These are phyloP conservation scores for Schizothorax lantsangensis DNA, from an alignment of 2,797 vertebrate species.

Conservation along the genomic window DNA sequence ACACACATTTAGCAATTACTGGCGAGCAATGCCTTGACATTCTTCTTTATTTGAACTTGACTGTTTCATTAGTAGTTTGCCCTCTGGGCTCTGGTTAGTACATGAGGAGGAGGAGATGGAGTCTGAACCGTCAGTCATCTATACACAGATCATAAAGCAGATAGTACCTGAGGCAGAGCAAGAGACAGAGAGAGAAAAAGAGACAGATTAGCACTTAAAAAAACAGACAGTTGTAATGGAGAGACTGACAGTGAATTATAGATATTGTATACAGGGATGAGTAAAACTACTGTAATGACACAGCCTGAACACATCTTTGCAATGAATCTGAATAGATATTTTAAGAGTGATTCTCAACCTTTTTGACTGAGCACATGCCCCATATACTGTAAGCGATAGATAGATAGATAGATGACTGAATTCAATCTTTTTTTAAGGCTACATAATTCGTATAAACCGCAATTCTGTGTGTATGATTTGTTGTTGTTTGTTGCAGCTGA, in stretches of 20 bases:
- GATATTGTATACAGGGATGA: background rate
- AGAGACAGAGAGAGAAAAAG: background rate
- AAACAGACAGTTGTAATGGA: background rate
- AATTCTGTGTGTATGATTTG: too few relatives aligned
- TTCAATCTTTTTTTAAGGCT: too few relatives aligned
- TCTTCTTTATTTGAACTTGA: constrained; percentile 44
- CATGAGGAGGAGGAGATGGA: constrained; percentile 27
- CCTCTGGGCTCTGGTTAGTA: constrained; percentile 39
- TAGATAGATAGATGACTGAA: too few relatives aligned
- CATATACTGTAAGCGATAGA: too few relatives aligned
- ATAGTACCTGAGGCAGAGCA: constrained; percentile 9
- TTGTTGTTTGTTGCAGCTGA: too few relatives aligned
- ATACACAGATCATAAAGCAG: constrained; percentile 35
- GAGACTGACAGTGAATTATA: background rate
- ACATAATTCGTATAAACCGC: too few relatives aligned
- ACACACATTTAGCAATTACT: constrained; percentile 34
- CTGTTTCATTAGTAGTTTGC: constrained; percentile 36
- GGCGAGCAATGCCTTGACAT: constrained; percentile 35
- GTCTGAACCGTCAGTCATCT: constrained; percentile 32
- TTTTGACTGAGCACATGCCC: background rate
- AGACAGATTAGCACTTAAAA: constrained; percentile 31
- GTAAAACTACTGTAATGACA: background rate
- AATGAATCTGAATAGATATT: background rate
- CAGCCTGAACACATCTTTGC: background rate
- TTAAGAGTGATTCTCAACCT: background rate